A percentile compares a stretch with the other conserved stretches of the same genome.
These are phyloP conservation scores for Pseudolaguvia tuberculata DNA, from an alignment of 2,113 vertebrate species.

Conservation along the genomic window DNA sequence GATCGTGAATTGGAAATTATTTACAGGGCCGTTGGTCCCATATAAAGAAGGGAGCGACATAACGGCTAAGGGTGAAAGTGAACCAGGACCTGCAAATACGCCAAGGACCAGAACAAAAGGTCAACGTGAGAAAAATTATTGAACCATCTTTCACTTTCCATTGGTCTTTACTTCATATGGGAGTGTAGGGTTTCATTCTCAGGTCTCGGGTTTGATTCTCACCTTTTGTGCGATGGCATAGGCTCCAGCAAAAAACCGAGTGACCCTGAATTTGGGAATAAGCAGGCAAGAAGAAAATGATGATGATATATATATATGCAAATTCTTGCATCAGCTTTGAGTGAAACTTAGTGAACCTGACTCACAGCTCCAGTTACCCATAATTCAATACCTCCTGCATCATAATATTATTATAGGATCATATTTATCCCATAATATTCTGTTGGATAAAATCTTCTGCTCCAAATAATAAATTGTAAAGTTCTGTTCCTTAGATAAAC, in stretches of 20 bases:
- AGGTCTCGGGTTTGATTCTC: too few species aligned
- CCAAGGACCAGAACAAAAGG: slow-evolving; percentile 15
- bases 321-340: background rate
- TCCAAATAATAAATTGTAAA: background rate
- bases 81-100: slow-evolving; percentile 10
- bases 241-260: too few species aligned
- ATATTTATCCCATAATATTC: background rate
- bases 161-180: background rate
- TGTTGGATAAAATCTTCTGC: background rate
- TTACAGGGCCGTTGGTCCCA: slow-evolving; percentile 24
- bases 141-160: slow-evolving; percentile 20
- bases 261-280: too few species aligned
- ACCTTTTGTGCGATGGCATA: too few species aligned
- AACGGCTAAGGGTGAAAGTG: slow-evolving; percentile 12
- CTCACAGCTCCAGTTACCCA: background rate
- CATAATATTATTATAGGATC: background rate
- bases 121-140: background rate
- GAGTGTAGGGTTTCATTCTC: too few species aligned
- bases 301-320: too few species aligned
- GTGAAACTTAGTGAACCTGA: slow-evolving; percentile 21
- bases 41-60: slow-evolving; percentile 27
- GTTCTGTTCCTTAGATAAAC: background rate
- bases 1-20: slow-evolving; percentile 38
- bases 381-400: background rate
- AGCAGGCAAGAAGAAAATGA: background rate